Percentiles rank a stretch among this genome's conserved stretches.
These are phyloP conservation scores for Mamestra brassicae DNA, from an alignment of 2,888 invertebrate species.

Conservation along the genomic window DNA sequence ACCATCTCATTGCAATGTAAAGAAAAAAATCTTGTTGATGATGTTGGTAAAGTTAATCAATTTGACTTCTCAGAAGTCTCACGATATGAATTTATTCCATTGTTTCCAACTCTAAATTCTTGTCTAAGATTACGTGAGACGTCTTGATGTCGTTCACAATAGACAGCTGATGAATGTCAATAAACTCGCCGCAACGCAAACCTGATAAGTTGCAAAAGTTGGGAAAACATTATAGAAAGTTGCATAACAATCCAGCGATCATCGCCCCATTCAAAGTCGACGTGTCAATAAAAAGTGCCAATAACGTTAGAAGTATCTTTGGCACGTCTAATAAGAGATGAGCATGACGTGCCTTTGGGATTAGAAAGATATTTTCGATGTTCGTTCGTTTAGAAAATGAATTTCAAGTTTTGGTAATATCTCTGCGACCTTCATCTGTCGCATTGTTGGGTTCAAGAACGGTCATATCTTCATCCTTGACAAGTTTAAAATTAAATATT, in stretches of 20 bases:
- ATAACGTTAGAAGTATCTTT: conserved; percentile 35
- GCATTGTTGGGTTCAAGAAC: conserved; percentile 46
- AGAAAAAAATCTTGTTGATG: conserved; percentile 1
- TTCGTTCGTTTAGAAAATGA: conserved; percentile 33
- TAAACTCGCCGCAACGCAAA: conserved; percentile 30
- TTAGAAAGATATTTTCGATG: conserved; percentile 34
- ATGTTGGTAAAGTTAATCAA: conserved; percentile 19
- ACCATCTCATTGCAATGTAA: neutral
- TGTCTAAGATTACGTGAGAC: conserved; percentile 10
- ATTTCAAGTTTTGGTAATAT: conserved; percentile 27
- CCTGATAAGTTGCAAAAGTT: conserved; percentile 34
- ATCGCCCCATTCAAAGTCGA: conserved; percentile 7
- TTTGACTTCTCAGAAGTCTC: conserved; percentile 35
- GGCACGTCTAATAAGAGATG: conserved; percentile 16
- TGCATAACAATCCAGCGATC: conserved; percentile 32
- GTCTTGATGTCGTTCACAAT: conserved; percentile 29
- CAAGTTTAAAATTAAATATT: conserved; percentile 39
- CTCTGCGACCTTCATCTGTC: conserved; percentile 34
- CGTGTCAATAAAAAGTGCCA: conserved; percentile 20
- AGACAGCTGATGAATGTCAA: conserved; percentile 48
- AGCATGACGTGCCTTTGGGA: conserved; percentile 20
- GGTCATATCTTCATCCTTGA: conserved; percentile 38
- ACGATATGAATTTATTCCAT: conserved; percentile 32
- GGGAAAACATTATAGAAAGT: conserved; percentile 37
- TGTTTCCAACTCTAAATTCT: conserved; percentile 21